A percentile compares a stretch with the other conserved stretches of the same genome.
phyloP scores from a whole-genome alignment of 2,797 vertebrate genomes.

The Urosaurus nigricauda region DNA sequence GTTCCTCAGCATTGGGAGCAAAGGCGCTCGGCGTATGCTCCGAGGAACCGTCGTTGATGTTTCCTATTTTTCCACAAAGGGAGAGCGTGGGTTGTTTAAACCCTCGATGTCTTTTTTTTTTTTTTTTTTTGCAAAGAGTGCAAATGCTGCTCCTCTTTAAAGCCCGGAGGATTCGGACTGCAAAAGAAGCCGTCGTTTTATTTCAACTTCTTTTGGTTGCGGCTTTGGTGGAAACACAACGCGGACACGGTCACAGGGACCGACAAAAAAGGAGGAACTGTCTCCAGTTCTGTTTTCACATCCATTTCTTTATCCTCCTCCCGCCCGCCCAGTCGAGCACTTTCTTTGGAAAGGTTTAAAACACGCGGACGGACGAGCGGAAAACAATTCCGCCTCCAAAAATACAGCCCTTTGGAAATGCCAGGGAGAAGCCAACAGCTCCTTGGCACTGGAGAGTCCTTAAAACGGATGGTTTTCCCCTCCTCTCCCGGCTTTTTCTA shows the following conservation, averaged over 20 bases:
- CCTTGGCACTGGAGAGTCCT: neutral
- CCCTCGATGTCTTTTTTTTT: too few species aligned
- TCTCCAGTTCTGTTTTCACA: neutral
- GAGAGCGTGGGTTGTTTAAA: too few species aligned
- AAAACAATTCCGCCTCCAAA: conserved; percentile 5
- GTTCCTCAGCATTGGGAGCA: too few species aligned
- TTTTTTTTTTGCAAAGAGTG: too few species aligned
- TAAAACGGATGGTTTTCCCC: neutral
- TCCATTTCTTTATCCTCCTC: neutral
- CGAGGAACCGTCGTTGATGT: too few species aligned
- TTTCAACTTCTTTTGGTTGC: too few species aligned
- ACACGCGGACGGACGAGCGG: neutral
- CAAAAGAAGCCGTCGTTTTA: too few species aligned
- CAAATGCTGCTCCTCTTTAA: too few species aligned
- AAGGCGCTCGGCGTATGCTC: neutral
- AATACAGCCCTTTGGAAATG: neutral
- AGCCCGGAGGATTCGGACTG: neutral
- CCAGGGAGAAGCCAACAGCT: neutral
- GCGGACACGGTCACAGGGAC: too few species aligned
- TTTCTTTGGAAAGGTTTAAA: neutral
- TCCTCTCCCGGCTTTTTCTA: neutral
- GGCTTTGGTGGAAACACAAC: neutral
- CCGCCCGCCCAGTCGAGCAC: neutral
- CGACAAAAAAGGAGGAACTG: neutral
- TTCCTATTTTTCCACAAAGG: too few species aligned